phyloP scores from a whole-genome alignment of 2,113 vertebrate genomes.

The Paramormyrops kingsleyae region DNA sequence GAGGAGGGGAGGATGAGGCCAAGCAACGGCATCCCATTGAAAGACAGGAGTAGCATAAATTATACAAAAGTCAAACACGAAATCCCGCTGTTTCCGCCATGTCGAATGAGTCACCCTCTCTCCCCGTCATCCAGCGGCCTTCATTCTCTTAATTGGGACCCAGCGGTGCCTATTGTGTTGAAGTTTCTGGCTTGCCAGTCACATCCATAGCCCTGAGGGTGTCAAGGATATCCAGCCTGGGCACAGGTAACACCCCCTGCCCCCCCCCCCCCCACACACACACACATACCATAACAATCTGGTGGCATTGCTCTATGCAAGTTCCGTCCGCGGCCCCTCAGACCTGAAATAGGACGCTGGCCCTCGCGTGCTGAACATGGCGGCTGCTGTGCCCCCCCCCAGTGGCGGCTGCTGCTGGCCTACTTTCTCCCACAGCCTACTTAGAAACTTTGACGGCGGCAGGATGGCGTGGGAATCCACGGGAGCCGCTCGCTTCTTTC shows the following conservation, averaged over 20 bases:
- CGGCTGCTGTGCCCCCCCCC: slow-evolving; percentile 50
- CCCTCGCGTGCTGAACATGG: slow-evolving; percentile 48
- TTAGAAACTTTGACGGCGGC: slow-evolving; percentile 52
- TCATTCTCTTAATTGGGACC: not conserved
- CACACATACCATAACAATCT: not conserved
- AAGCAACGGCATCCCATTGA: not conserved
- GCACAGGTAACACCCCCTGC: not conserved
- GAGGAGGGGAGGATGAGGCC: not conserved
- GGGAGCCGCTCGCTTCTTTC: slow-evolving; percentile 53
- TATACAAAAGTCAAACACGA: not conserved
- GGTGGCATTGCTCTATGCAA: not conserved
- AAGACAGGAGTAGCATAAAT: not conserved
- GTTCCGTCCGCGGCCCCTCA: not conserved
- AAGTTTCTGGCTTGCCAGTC: not conserved
- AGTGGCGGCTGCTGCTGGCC: slow-evolving; percentile 50
- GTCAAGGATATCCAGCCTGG: not conserved
- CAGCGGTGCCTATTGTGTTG: not conserved
- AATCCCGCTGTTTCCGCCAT: not conserved
- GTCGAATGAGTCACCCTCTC: not conserved
- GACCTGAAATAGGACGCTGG: slow-evolving; percentile 51
- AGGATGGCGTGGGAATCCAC: slow-evolving; percentile 46
- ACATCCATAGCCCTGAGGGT: not conserved
- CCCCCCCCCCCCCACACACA: too few species aligned
- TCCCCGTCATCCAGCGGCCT: not conserved
- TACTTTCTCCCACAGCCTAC: slow-evolving; percentile 68